Conservation (phyloP, 92 coral and sea anemone genomes). For the Epizoanthus stellaris region DNA sequence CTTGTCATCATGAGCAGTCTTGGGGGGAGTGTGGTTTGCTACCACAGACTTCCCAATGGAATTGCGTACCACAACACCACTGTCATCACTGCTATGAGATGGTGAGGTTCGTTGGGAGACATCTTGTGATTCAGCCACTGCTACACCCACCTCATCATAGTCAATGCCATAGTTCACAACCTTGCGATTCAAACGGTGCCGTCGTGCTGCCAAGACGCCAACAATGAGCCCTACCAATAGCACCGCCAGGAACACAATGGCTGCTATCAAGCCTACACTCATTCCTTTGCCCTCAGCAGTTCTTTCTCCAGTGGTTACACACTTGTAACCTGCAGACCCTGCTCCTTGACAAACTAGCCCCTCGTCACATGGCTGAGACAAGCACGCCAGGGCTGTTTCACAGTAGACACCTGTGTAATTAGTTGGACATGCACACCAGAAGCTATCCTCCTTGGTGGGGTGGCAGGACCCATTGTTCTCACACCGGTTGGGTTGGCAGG, state of each 20-base stretch:
- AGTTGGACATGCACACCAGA: slow-evolving; percentile 67
- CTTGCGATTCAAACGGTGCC: slow-evolving; percentile 63
- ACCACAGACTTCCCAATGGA: slow-evolving; percentile 79
- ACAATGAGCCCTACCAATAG: slow-evolving; percentile 80
- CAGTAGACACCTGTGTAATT: slow-evolving; percentile 68
- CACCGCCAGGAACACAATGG: slow-evolving; percentile 83
- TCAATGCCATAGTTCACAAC: slow-evolving; percentile 53
- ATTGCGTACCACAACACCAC: slow-evolving; percentile 95
- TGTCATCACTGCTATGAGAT: slow-evolving; percentile 94
- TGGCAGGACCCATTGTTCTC: slow-evolving; percentile 71
- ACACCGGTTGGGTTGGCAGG: slow-evolving; percentile 79
- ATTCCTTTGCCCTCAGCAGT: slow-evolving; percentile 33
- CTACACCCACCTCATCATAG: slow-evolving; percentile 73
- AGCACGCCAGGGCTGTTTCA: slow-evolving; percentile 51
- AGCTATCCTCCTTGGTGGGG: slow-evolving; percentile 74
- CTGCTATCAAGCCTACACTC: slow-evolving; percentile 93
- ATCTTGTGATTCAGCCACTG: slow-evolving; percentile 73
- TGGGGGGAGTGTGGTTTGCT: slow-evolving; percentile 58
- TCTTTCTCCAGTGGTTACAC: slow-evolving; percentile 25
- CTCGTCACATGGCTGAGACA: slow-evolving; percentile 41
- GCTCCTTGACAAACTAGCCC: slow-evolving; percentile 38
- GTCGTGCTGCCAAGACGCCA: slow-evolving; percentile 86
- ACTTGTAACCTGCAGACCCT: slow-evolving; percentile 37
- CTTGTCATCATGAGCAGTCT: slow-evolving; percentile 65
- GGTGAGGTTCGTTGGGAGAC: slow-evolving; percentile 89